A percentile compares a stretch with the other conserved stretches of the same genome.
Evolutionary conservation across 2,888 invertebrate genomes (phyloP).

Genomic region (Euphydryas editha): DNA sequence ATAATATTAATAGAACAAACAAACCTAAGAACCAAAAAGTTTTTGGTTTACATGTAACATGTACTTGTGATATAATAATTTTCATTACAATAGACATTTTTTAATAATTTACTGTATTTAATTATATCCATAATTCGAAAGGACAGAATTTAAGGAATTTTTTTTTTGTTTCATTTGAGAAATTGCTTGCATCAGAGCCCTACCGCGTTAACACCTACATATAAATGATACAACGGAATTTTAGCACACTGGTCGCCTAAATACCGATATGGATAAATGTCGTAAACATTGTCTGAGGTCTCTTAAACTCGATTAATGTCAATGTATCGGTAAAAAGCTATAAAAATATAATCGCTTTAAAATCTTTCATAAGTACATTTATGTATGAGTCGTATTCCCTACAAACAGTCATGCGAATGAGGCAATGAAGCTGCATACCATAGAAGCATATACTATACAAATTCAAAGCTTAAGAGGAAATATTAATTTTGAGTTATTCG

Average conservation of each 20-base stretch:
- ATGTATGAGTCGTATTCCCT: slow-evolving; percentile 8
- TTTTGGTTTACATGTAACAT: no score
- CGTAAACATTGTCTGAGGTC: slow-evolving; percentile 44
- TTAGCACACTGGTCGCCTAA: slow-evolving; percentile 41
- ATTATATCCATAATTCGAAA: no score
- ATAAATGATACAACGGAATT: slow-evolving; percentile 25
- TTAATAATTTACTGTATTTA: no score
- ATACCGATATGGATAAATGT: slow-evolving; percentile 45
- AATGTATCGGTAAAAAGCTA: slow-evolving; percentile 45
- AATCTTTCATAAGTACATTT: slow-evolving; percentile 54
- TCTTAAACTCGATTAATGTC: slow-evolving; percentile 43
- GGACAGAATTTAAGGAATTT: no score
- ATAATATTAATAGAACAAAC: no score
- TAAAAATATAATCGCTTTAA: slow-evolving; percentile 52
- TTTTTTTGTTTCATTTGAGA: no score
- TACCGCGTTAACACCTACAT: slow-evolving; percentile 39
- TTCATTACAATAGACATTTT: no score
- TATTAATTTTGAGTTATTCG: no score
- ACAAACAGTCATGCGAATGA: background rate
- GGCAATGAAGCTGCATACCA: background rate
- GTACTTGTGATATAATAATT: no score
- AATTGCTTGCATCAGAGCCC: slow-evolving; percentile 14
- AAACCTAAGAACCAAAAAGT: no score
- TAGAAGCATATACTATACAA: background rate
- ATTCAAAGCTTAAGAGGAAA: no score